These are phyloP conservation scores for Serripes groenlandicus DNA, from an alignment of 2,888 invertebrate species.

Conservation along the genomic window DNA sequence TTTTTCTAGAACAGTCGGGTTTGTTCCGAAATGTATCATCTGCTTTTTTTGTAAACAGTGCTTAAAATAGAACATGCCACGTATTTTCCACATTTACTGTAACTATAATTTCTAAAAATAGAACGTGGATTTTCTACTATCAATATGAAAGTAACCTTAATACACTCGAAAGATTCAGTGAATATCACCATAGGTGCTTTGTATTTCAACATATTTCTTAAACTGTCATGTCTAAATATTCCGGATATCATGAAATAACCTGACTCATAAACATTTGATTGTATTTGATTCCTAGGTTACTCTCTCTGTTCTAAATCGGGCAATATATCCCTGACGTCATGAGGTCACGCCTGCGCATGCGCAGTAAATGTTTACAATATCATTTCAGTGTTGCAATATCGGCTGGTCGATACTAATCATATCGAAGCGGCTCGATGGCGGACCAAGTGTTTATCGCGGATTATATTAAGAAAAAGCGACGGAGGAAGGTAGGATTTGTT, in stretches of 20 bases:
- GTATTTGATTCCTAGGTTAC: conserved; percentile 1
- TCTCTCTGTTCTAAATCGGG: conserved; percentile 18
- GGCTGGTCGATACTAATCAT: conserved; percentile 65
- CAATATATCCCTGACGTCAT: conserved; percentile 13
- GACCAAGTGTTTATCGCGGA: conserved; percentile 70
- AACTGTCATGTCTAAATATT: not conserved
- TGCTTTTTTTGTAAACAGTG: not conserved
- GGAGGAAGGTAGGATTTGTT: conserved; percentile 62
- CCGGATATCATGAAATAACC: not conserved
- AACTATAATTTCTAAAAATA: conserved; percentile 17
- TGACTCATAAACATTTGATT: not conserved
- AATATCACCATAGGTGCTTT: not conserved
- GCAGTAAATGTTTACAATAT: conserved; percentile 60
- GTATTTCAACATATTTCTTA: conserved; percentile 1
- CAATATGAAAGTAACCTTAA: conserved; percentile 1
- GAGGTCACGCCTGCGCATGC: conserved; percentile 45
- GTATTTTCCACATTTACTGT: conserved; percentile 17
- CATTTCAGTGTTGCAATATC: conserved; percentile 22
- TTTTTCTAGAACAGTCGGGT: too few species aligned
- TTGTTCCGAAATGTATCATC: not conserved
- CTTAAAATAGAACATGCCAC: not conserved
- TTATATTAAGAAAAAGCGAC: conserved; percentile 72
- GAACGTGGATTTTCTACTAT: not conserved
- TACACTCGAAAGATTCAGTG: not conserved
- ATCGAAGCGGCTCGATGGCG: conserved; percentile 60